These are phyloP conservation scores for Brachyptera risi DNA, from an alignment of 2,888 invertebrate species.

Conservation along the genomic window DNA sequence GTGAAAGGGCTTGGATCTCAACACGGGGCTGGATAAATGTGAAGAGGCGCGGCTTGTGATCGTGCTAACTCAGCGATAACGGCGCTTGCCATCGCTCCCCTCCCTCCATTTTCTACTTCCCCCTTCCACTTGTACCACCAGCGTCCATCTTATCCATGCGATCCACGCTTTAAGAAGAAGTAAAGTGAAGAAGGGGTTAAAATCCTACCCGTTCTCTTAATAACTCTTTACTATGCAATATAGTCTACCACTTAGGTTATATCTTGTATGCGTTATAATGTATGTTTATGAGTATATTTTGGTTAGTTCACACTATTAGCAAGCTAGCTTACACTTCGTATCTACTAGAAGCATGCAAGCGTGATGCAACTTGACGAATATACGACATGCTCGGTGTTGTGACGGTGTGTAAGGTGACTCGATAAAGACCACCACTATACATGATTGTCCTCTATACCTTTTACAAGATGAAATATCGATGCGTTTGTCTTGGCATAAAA, in stretches of 20 bases:
- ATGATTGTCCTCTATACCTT: not conserved
- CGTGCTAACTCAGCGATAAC: slow-evolving; percentile 7
- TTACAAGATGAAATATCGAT: not conserved
- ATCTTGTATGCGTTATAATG: not conserved
- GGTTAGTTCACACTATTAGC: not conserved
- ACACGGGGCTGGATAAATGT: not conserved
- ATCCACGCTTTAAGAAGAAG: not conserved
- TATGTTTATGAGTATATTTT: not conserved
- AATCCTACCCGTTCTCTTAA: not conserved
- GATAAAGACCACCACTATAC: too few species aligned
- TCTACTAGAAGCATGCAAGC: too few species aligned
- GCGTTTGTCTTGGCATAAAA: not conserved
- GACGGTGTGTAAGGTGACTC: too few species aligned
- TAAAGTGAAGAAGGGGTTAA: too few species aligned
- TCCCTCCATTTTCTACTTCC: not conserved
- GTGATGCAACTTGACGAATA: too few species aligned
- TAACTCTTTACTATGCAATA: not conserved
- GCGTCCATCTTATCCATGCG: not conserved
- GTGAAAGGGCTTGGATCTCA: not conserved
- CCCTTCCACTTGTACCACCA: not conserved
- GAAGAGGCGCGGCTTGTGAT: not conserved
- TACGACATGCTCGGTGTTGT: too few species aligned
- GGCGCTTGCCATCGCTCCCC: not conserved
- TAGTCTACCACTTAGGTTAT: not conserved
- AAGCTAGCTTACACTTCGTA: too few species aligned